phyloP scores from a whole-genome alignment of 2,797 vertebrate species.

The Trematomus bernacchii region DNA sequence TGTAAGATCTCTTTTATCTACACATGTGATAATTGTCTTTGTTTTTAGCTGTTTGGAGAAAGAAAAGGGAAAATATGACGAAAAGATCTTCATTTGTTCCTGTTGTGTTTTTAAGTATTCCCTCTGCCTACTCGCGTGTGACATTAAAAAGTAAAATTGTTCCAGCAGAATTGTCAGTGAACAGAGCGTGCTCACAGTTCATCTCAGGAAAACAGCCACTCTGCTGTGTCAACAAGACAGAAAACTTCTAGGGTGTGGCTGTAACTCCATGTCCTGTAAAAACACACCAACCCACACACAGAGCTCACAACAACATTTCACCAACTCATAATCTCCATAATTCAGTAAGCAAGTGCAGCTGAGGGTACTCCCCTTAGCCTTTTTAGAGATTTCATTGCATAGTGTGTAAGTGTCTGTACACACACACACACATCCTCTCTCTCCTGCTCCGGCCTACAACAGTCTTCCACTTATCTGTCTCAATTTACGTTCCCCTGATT shows the following conservation, averaged over 20 bases:
- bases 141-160: slow-evolving; percentile 49
- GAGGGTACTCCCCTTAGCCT: slow-evolving; percentile 41
- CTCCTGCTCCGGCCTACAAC: slow-evolving; percentile 32
- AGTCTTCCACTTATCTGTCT: slow-evolving; percentile 55
- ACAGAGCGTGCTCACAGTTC: slow-evolving; percentile 48
- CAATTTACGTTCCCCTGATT: slow-evolving; percentile 62
- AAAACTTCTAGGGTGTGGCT: slow-evolving; percentile 78
- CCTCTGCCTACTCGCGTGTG: slow-evolving; percentile 49
- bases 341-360: slow-evolving; percentile 36
- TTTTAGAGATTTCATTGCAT: slow-evolving; percentile 13
- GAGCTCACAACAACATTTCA: slow-evolving; percentile 8
- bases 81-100: slow-evolving; percentile 16
- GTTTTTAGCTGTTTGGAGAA: slow-evolving; percentile 24
- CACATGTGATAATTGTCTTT: slow-evolving; percentile 14
- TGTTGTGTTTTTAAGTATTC: slow-evolving; percentile 35
- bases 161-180: slow-evolving; percentile 41
- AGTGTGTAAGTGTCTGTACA: neutral
- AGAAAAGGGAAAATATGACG: slow-evolving; percentile 24
- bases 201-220: slow-evolving; percentile 72
- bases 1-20: slow-evolving; percentile 18
- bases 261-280: slow-evolving; percentile 61
- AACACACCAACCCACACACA: slow-evolving; percentile 29
- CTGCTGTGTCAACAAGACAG: slow-evolving; percentile 77
- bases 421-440: neutral
- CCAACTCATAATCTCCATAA: slow-evolving; percentile 44